Evolutionary conservation across 2,113 vertebrate genomes (phyloP), one percentile per base, ranked within the genome.

Genomic region (Carettochelys insculpta): DNA sequence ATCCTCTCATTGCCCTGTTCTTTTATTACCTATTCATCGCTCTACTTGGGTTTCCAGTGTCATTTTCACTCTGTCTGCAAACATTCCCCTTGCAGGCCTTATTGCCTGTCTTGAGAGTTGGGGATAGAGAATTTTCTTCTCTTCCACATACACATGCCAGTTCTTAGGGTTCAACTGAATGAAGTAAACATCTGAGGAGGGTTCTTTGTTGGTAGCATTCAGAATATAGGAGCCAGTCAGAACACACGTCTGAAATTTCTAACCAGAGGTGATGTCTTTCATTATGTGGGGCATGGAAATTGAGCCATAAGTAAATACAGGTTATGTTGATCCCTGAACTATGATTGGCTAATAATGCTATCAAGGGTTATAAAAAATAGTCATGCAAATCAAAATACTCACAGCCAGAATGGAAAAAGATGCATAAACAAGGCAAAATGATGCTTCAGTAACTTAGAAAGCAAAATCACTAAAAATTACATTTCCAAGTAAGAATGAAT

Each of bases 341-440:
- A 3, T 31, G 3, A 86, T 83, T 90, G 41, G 22, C 34, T 71
- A 83, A 34, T 6, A 75, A 6, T 68, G 54, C 58, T 85, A 61
- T 88, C 48, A 93, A 48, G 22, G 10, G 71, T 79, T 86, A 2
- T 84, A 52, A 87, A 87, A 77, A 86, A 94, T 9, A 56, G 43
- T 77, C 54, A 85, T 90, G 85, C 5, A 94, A 87, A 90, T 77
- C 61, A 91, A 14, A n/a, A 11, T 80, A 52, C 11, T 24, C 7
- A 77, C 17, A 93, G 82, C 54, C 24, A 82, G 0, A 2, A 11
- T 83, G 20, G 1, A 81, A 9, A 12, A 90, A 86, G 5, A 7
- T 71, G 12, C 14, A 53, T 58, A 80, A 91, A 73, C n/a, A 77
- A 80, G 16, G 16, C 89, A 83, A 91, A 84, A 7, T 2, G 82